phyloP scores from a whole-genome alignment of 2,113 vertebrate genomes.

The Lophura nycthemera region DNA sequence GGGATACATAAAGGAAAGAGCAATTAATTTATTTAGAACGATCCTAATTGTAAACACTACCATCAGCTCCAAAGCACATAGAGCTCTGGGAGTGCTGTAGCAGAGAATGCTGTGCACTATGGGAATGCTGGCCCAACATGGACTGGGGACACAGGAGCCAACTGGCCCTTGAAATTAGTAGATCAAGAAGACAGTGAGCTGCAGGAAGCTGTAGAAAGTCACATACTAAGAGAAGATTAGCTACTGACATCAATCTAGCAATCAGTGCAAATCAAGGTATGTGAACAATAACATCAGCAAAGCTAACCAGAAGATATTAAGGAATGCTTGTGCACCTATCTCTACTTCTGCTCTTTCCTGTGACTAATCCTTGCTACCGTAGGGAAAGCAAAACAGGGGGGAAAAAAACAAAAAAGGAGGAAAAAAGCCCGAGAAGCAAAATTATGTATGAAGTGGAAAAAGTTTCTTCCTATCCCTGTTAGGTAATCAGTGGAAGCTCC shows the following conservation, averaged over 20 bases:
- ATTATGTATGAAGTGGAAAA: neutral
- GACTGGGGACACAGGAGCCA: neutral
- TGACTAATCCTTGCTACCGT: neutral
- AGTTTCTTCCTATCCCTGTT: neutral
- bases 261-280: neutral
- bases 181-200: neutral
- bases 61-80: neutral
- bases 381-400: neutral
- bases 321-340: neutral
- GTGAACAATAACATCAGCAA: neutral
- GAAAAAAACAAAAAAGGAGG: no score
- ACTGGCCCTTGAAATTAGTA: neutral
- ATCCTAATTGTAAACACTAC: neutral
- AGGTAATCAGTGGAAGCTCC: slow-evolving; percentile 22
- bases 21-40: neutral
- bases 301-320: neutral
- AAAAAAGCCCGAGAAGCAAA: neutral
- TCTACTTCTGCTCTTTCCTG: neutral
- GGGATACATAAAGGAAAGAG: neutral
- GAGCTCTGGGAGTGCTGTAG: neutral
- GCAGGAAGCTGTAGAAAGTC: neutral
- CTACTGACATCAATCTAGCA: neutral
- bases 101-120: neutral
- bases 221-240: neutral
- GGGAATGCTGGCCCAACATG: neutral